Evolutionary conservation across 2,113 vertebrate species (phyloP), one percentile per base, ranked within the genome.

Genomic region (Gobio gobio): DNA sequence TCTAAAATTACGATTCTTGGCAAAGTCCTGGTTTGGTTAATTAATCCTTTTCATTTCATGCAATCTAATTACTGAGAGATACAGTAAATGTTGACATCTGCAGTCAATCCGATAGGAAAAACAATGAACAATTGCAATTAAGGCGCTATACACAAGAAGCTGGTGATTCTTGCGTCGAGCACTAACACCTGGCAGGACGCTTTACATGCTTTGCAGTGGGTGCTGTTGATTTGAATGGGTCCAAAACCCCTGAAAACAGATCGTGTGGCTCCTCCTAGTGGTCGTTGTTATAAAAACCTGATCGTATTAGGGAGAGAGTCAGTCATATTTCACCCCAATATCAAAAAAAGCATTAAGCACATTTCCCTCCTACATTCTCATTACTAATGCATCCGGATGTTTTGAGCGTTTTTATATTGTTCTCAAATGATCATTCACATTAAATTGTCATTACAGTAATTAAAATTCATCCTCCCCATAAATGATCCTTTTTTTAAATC

Each of bases 121-220:
- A 85, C 61, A 82, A 56, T 74, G 83, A 79, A 85, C 81, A 85
- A 29, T 85, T 75, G 81, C 79, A 80, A 81, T 58, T 73, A 78
- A 86, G 63, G 84, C 54, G 18, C 59, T 54, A 74, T 24, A 84
- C 80, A 86, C 74, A 77, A 85, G 66, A 82, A 85, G 72, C 86
- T 74, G 86, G 76, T 66, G 49, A 75, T 79, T 85, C 80, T 72
- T 40, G 33, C 16, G 36, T 68, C 59, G 26, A 33, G 66, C 26
- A 47, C 61, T 61, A 81, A 81, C 81, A 61, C 82, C 58, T 78
- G 86, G 68, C 86, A 40, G 58, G 9, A 14, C 12, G 36, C 45
- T 87, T 87, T 79, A 54, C 29, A 70, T 78, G 49, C 64, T 72
- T 64, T 70, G 73, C 43, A 22, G 14, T 24, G 49, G 13, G 36